Evolutionary conservation across 2,888 invertebrate genomes (phyloP).

Genomic region (Cerceris rybyensis): DNA sequence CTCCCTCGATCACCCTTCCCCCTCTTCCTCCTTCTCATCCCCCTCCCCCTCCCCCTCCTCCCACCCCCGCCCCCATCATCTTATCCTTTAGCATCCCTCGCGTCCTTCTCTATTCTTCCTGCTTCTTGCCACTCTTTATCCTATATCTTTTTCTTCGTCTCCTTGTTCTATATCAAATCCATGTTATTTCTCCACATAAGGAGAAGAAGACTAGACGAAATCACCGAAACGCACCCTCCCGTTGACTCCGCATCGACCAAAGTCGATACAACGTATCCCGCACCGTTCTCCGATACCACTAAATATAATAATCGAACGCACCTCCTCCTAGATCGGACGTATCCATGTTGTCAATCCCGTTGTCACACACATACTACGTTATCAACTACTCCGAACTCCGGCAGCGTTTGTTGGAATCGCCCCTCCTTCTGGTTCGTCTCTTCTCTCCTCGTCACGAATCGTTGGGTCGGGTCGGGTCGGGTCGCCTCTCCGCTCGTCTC

Average conservation of each 20-base stretch:
- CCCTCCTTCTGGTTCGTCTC: constrained; percentile 75
- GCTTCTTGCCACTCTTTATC: not conserved
- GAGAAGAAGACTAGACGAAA: too few relatives aligned
- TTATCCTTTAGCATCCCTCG: constrained; percentile 34
- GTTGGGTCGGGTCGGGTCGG: too few relatives aligned
- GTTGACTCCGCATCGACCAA: not conserved
- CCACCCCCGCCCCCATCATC: constrained; percentile 23
- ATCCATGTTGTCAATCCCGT: constrained; percentile 82
- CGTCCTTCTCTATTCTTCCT: not conserved
- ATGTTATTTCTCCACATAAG: not conserved
- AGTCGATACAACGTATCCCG: constrained; percentile 5
- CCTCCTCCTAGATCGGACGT: constrained; percentile 81
- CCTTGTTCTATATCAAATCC: not conserved
- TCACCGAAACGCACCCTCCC: not conserved
- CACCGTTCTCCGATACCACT: constrained; percentile 26
- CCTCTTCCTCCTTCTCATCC: constrained; percentile 35
- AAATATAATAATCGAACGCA: constrained; percentile 72
- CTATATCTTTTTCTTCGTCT: not conserved
- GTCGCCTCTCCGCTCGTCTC: too few relatives aligned
- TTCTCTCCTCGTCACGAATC: constrained; percentile 56
- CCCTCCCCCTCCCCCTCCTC: constrained; percentile 5
- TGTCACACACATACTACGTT: constrained; percentile 82
- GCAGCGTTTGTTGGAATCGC: constrained; percentile 81
- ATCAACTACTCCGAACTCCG: constrained; percentile 81
- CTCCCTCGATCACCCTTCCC: constrained; percentile 21